Percentiles rank a stretch among this genome's conserved stretches.
Conservation (phyloP, 2,797 vertebrate species). For the Benthosema pterotum region DNA sequence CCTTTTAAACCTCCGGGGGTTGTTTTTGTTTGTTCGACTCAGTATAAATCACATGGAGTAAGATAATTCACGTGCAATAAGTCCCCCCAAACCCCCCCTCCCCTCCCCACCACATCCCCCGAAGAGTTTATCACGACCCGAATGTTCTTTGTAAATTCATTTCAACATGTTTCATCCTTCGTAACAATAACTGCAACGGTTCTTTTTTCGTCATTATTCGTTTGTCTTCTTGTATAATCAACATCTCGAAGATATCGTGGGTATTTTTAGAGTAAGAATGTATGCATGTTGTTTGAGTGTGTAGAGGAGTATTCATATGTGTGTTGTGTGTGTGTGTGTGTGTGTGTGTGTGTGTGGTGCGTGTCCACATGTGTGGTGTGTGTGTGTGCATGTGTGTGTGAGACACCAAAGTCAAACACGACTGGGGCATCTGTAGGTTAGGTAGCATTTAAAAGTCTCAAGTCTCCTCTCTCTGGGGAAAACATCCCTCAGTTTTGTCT, state of each 20-base stretch:
- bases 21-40: conserved; percentile 57
- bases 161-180: conserved; percentile 48
- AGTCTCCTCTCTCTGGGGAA: conserved; percentile 64
- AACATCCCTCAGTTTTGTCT: conserved; percentile 56
- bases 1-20: conserved; percentile 57
- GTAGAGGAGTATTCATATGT: conserved; percentile 15
- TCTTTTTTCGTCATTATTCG: conserved; percentile 52
- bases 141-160: conserved; percentile 78
- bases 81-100: conserved; percentile 55
- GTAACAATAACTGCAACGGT: conserved; percentile 69
- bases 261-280: conserved; percentile 54
- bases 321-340: conserved; percentile 35
- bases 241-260: conserved; percentile 79
- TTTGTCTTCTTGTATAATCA: conserved; percentile 49
- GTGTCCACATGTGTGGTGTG: conserved; percentile 37
- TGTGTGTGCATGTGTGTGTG: conserved; percentile 28
- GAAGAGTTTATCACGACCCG: conserved; percentile 63
- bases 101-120: conserved; percentile 40
- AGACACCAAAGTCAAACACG: conserved; percentile 48
- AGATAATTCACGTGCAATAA: conserved; percentile 99
- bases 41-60: conserved; percentile 98
- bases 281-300: conserved; percentile 4
- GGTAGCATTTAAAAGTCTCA: conserved; percentile 76
- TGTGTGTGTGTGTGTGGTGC: conserved; percentile 48
- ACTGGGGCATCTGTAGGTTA: conserved; percentile 70